Percentiles rank a stretch among this genome's conserved stretches.
Conservation (phyloP, 2,888 invertebrate genomes). For the Drosophila setosimentum region DNA sequence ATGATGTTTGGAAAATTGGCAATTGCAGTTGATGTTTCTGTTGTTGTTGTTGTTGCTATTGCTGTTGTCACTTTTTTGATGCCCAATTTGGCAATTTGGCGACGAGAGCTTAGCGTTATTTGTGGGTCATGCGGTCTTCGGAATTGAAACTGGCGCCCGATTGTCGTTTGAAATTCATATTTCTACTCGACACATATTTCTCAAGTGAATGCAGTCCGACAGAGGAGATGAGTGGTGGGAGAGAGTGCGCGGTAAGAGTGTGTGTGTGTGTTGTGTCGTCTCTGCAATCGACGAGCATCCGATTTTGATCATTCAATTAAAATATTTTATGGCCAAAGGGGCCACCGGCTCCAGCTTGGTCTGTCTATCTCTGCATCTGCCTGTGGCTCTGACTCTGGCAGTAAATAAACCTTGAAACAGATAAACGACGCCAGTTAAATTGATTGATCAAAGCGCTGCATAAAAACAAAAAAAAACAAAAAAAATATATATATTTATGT, state of each 20-base stretch:
- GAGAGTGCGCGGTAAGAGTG: not conserved
- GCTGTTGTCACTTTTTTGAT: slow-evolving; percentile 37
- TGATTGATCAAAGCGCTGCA: slow-evolving; percentile 78
- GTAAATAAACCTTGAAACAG: slow-evolving; percentile 60
- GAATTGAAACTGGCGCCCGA: slow-evolving; percentile 67
- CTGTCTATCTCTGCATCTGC: not conserved
- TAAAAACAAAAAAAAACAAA: slow-evolving; percentile 13
- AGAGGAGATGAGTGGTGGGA: not conserved
- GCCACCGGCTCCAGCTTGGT: slow-evolving; percentile 33
- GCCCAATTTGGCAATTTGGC: slow-evolving; percentile 73
- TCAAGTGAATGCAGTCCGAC: slow-evolving; percentile 30
- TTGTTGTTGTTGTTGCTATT: slow-evolving; percentile 23
- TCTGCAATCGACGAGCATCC: slow-evolving; percentile 50
- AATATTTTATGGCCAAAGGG: slow-evolving; percentile 66
- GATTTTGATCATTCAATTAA: slow-evolving; percentile 83
- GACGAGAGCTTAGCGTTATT: slow-evolving; percentile 56
- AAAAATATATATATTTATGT: slow-evolving; percentile 27
- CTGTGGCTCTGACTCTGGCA: slow-evolving; percentile 26
- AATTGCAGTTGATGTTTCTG: slow-evolving; percentile 12
- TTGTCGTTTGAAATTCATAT: slow-evolving; percentile 68
- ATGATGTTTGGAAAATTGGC: slow-evolving; percentile 58
- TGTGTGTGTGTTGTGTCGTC: slow-evolving; percentile 6
- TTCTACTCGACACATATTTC: slow-evolving; percentile 11
- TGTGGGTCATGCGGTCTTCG: slow-evolving; percentile 73
- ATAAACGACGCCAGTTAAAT: slow-evolving; percentile 71